Evolutionary conservation across 2,113 vertebrate genomes (phyloP).

Genomic region (Indicator indicator): DNA sequence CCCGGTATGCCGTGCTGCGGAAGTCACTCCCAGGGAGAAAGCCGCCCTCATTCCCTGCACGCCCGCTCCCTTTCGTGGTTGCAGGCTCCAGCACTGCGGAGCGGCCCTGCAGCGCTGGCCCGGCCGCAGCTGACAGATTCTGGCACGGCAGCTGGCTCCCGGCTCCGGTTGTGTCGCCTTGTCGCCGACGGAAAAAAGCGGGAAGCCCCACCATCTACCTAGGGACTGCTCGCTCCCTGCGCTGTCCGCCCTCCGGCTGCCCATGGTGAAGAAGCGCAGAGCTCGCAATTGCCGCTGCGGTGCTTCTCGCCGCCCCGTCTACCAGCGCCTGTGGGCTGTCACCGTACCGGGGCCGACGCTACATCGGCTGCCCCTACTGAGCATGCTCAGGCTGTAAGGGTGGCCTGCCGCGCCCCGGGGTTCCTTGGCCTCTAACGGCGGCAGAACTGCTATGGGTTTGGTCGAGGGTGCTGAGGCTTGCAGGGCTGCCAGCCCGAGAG

Average conservation of each 20-base stretch:
- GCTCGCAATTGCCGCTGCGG: not conserved
- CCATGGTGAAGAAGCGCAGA: not conserved
- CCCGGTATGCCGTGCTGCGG: not conserved
- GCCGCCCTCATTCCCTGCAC: not conserved
- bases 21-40: not conserved
- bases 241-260: not conserved
- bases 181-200: not conserved
- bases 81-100: not conserved
- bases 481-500: rapidly evolving
- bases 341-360: not conserved
- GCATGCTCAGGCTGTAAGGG: not conserved
- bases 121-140: not conserved
- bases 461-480: rapidly evolving
- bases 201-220: not conserved
- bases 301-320: not conserved
- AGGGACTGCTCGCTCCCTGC: not conserved
- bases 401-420: no score
- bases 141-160: no score
- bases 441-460: no score
- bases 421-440: not conserved
- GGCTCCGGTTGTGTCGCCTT: not conserved
- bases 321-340: no score
- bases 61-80: not conserved
- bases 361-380: not conserved
- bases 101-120: not conserved